These are phyloP conservation scores for Sminthurinus aureus DNA, from an alignment of 2,888 invertebrate species.

Conservation along the genomic window DNA sequence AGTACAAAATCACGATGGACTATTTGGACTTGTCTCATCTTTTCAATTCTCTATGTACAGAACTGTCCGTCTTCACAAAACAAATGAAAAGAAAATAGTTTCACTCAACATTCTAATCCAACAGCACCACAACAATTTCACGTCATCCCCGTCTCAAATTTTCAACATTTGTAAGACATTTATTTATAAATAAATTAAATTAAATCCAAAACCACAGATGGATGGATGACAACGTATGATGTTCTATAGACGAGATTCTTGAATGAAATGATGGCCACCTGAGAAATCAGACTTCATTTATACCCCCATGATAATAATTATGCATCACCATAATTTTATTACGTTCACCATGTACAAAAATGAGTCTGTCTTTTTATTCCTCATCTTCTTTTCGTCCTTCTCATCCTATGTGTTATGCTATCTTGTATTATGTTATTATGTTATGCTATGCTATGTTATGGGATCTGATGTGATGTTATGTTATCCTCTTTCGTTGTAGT, in stretches of 20 bases:
- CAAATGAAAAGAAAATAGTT: no score
- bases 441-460: no score
- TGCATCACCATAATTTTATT: constrained; percentile 30
- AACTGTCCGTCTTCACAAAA: no score
- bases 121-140: background rate
- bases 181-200: background rate
- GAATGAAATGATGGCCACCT: constrained; percentile 36
- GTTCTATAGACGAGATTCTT: constrained; percentile 7
- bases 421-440: background rate
- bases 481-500: no score
- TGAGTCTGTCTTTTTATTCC: background rate
- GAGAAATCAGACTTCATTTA: constrained; percentile 42
- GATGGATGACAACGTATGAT: background rate
- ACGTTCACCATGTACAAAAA: background rate
- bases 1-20: background rate
- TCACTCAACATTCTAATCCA: background rate
- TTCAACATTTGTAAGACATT: background rate
- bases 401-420: background rate
- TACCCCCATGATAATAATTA: constrained; percentile 36
- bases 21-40: no score
- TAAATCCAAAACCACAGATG: background rate
- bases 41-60: no score
- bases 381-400: background rate
- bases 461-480: no score
- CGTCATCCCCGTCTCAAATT: background rate